Evolutionary conservation across 2,888 invertebrate species (phyloP).

Genomic region (Schizaphis graminum): DNA sequence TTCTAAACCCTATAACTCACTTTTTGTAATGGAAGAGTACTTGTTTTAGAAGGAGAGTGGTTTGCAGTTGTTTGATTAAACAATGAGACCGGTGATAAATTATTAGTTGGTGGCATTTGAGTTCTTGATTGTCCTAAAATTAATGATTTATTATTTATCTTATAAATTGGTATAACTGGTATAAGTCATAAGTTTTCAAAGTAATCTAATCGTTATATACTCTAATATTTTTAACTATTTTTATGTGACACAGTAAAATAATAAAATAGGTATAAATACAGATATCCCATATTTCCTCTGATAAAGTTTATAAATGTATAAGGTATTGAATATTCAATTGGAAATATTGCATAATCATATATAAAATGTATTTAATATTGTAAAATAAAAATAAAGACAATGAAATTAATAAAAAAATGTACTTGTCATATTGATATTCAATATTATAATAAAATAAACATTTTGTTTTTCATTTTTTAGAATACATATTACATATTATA

Average conservation of each 20-base stretch:
- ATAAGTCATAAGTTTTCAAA: background rate
- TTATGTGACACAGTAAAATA: background rate
- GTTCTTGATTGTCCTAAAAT: conserved; percentile 34
- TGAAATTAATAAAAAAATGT: background rate
- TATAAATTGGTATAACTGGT: background rate
- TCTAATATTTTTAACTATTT: background rate
- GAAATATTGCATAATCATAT: background rate
- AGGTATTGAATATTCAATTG: background rate
- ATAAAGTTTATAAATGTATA: background rate
- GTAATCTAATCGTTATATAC: background rate
- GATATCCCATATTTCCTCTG: background rate
- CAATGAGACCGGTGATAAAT: conserved; percentile 33
- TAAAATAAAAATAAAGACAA: background rate
- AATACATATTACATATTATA: background rate
- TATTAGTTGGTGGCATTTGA: conserved; percentile 38
- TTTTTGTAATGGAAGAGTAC: conserved; percentile 49
- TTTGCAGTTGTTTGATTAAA: conserved; percentile 48
- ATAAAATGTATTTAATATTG: background rate
- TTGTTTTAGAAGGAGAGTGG: conserved; percentile 41
- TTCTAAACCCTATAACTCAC: background rate
- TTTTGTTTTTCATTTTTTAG: background rate
- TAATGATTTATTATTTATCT: background rate
- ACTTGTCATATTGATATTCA: background rate
- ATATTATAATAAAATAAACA: background rate
- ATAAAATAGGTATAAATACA: background rate